These are phyloP conservation scores for Coenonympha arcania DNA, from an alignment of 2,888 invertebrate species.

Conservation along the genomic window DNA sequence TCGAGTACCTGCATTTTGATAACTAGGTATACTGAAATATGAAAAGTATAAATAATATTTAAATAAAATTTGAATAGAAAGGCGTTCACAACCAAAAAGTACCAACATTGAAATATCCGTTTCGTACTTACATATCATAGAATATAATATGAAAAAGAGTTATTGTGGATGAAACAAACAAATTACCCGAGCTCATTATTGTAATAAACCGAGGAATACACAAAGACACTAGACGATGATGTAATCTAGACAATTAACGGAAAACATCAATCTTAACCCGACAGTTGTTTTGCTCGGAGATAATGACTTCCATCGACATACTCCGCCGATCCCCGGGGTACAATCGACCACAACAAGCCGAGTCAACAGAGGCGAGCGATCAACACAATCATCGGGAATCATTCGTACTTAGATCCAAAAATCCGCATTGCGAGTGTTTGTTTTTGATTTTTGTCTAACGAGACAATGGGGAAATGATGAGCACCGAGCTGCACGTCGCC, in stretches of 20 bases:
- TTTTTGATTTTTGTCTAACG: constrained; percentile 75
- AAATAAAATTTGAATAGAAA: too few relatives aligned
- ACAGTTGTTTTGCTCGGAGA: constrained; percentile 22
- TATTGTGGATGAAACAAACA: background rate
- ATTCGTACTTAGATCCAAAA: constrained; percentile 65
- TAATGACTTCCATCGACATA: constrained; percentile 40
- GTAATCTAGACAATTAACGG: background rate
- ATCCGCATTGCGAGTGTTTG: constrained; percentile 67
- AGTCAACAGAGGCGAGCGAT: constrained; percentile 42
- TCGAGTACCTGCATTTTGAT: background rate
- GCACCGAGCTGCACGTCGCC: constrained; percentile 64
- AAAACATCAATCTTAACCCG: constrained; percentile 4
- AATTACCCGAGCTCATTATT: background rate
- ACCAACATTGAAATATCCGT: background rate
- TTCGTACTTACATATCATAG: background rate
- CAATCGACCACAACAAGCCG: constrained; percentile 53
- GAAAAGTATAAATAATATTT: too few relatives aligned
- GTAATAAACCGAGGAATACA: background rate
- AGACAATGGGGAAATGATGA: constrained; percentile 75
- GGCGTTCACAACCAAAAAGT: too few relatives aligned
- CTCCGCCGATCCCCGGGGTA: constrained; percentile 44
- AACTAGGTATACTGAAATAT: too few relatives aligned
- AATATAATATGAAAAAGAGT: background rate
- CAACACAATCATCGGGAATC: constrained; percentile 60
- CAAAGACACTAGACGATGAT: background rate